A percentile compares a stretch with the other conserved stretches of the same genome.
These are phyloP conservation scores for Drosophila melanogaster DNA, from an alignment of 1,140 invertebrate species.

Conservation along the genomic window Release_6_plus_ISO1_MT NT_033777.3:25640001-25640500, in stretches of 20 bases:
- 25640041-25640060: not conserved
- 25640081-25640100: constrained; percentile 46
- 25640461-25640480: constrained; percentile 48
- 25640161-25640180: not conserved
- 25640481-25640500: constrained; percentile 42
- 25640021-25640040: constrained; percentile 8
- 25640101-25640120: constrained; percentile 21
- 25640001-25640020: not conserved
- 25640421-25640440: constrained; percentile 74
- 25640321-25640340: constrained; percentile 65
- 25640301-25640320: constrained; percentile 83
- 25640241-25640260: constrained; percentile 80
- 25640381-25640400: constrained; percentile 63
- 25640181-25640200: constrained; percentile 56
- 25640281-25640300: constrained; percentile 77
- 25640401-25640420: constrained; percentile 47
- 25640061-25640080: constrained; percentile 29
- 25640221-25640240: constrained; percentile 34
- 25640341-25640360: constrained; percentile 82
- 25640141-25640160: constrained; percentile 1
- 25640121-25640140: constrained; percentile 50
- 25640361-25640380: constrained; percentile 15
- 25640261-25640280: constrained; percentile 19
- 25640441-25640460: constrained; percentile 35
- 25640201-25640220: constrained; percentile 68